Evolutionary conservation across 92 coral and sea anemone genomes (phyloP), one percentile per base, ranked within the genome.

Genomic region (Siderastrea radians): DNA sequence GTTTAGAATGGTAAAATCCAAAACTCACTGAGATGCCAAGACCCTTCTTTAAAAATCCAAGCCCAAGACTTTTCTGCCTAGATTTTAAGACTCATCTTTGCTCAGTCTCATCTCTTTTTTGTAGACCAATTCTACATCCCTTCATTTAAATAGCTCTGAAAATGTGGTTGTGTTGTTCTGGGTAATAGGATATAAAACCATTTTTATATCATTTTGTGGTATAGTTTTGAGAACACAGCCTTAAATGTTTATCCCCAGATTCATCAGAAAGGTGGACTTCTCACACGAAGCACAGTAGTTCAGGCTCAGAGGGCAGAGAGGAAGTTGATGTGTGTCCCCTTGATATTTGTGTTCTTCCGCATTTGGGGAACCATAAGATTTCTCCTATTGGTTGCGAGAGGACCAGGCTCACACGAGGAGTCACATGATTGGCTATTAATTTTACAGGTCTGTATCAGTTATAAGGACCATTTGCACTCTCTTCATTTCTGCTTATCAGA

Each of bases 311-410:
- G 81, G 59, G 98, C 94, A 9, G 95, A 95, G 60, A 87, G 95
- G 83, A 97, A 93, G 69, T 83, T 97, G 59, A 86, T 91, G 14
- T 87, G 91, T 68, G 91, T 94, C 1, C 99, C 99, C 11, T 14
- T 93, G 61, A 81, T 93, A 55, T 95, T 93, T 90, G 95, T 97
- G 19, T 45, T 93, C 10, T 78, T 97, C n/a, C 95, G 99, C 53
- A 87, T 95, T 63, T 97, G 99, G 99, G 99, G 99, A 16, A 97
- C 98, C 6, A 86, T 95, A 49, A 76, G 99, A 57, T 96, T 96
- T 87, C 78, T 95, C 80, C 81, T 95, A 45, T 90, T 49, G 62
- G 72, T 96, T 58, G 69, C 72, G 5, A 14, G 53, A 6, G 81
- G 72, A 57, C 83, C 89, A 11, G 65, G 57, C 46, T 47, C 38